phyloP scores from a whole-genome alignment of 2,113 vertebrate species.

The Indicator maculatus region DNA sequence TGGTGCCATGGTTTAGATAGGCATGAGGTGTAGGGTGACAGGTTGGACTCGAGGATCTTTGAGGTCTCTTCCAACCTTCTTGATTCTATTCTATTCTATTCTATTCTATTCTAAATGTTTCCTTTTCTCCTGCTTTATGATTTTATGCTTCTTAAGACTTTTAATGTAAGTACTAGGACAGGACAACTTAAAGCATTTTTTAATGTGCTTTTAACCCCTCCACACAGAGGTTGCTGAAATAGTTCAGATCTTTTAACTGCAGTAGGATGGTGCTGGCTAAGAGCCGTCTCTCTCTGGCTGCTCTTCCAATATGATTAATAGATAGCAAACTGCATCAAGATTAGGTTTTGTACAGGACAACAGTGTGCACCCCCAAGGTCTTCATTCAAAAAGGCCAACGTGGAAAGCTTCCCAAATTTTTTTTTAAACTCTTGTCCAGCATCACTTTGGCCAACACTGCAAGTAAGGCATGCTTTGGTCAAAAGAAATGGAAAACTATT shows the following conservation, averaged over 20 bases:
- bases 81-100: no score
- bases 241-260: neutral
- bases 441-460: neutral
- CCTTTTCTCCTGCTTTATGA: neutral
- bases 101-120: no score
- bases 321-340: neutral
- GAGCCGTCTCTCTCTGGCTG: neutral
- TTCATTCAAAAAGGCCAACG: neutral
- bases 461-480: neutral
- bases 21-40: no score
- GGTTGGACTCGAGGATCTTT: no score
- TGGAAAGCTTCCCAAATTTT: neutral
- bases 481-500: neutral
- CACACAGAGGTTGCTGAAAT: conserved; percentile 25
- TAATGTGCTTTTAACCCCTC: conserved; percentile 38
- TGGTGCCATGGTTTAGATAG: no score
- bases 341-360: conserved; percentile 14
- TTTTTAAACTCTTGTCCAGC: conserved; percentile 13
- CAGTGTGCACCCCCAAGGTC: neutral
- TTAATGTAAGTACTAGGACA: neutral
- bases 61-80: no score
- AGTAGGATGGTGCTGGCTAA: neutral
- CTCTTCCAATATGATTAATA: neutral
- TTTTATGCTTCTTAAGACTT: conserved; percentile 45
- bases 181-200: neutral